Conservation (phyloP, 1,140 invertebrate genomes). For the Meloidogyne hapla region DNA sequence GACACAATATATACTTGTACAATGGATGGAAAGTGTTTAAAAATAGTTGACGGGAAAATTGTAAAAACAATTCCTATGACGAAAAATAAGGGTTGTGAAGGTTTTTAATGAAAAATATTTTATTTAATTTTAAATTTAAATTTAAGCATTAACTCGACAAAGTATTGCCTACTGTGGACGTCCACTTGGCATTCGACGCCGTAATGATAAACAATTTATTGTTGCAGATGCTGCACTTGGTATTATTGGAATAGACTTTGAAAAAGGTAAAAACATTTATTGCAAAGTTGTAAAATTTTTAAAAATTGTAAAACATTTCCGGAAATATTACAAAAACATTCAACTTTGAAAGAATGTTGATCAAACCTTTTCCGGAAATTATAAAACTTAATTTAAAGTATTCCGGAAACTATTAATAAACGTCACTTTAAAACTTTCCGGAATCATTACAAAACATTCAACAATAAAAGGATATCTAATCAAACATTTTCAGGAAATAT, state of each 20-base stretch:
- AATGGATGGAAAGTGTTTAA: conserved; percentile 32
- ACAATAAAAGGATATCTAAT: too few species aligned
- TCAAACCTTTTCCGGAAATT: too few species aligned
- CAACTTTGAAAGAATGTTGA: too few species aligned
- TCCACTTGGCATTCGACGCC: conserved; percentile 29
- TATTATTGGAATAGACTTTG: conserved; percentile 33
- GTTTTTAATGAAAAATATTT: conserved; percentile 21
- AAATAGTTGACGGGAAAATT: conserved; percentile 36
- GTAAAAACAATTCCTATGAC: conserved; percentile 30
- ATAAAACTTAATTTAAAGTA: neutral
- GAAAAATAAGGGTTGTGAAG: conserved; percentile 30
- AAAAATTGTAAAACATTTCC: neutral
- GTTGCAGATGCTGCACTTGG: conserved; percentile 27
- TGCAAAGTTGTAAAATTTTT: neutral
- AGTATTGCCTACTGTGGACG: conserved; percentile 31
- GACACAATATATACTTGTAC: conserved; percentile 31
- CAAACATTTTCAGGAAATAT: too few species aligned
- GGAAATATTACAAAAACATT: neutral
- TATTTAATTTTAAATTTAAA: neutral
- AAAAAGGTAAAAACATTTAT: conserved; percentile 28
- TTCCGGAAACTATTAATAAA: neutral
- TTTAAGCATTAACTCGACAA: conserved; percentile 5
- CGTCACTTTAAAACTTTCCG: too few species aligned
- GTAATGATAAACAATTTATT: conserved; percentile 30
- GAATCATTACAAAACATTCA: too few species aligned